Conservation (phyloP, 2,113 vertebrate species). For the Tychaedon coryphoeus region DNA sequence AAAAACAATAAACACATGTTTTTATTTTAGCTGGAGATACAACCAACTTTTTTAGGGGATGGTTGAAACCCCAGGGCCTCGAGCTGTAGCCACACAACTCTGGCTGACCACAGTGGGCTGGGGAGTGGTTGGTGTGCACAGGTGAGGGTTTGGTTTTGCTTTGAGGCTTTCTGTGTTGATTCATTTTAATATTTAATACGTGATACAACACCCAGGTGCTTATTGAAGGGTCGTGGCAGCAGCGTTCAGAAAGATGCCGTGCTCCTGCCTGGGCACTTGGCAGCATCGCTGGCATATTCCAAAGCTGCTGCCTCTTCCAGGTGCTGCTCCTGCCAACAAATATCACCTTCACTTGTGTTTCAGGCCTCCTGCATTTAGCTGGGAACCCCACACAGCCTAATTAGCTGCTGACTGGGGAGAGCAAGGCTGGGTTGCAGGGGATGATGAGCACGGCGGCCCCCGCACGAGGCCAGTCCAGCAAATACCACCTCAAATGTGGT, state of each 20-base stretch:
- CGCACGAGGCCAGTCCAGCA: not conserved
- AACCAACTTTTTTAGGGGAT: not conserved
- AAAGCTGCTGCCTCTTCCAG: not conserved
- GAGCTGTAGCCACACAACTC: not conserved
- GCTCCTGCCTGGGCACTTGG: not conserved
- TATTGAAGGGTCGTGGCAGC: not conserved
- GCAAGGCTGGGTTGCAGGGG: not conserved
- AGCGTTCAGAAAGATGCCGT: fast-evolving
- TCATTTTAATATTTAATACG: not conserved
- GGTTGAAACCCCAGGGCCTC: not conserved
- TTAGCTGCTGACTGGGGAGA: not conserved
- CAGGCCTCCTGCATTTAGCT: not conserved
- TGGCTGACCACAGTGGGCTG: not conserved
- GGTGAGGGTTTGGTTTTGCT: not conserved
- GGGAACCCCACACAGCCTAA: not conserved
- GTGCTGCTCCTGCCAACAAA: not conserved
- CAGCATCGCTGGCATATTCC: not conserved
- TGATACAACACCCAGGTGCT: not conserved
- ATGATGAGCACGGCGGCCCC: not conserved
- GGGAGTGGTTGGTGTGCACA: not conserved
- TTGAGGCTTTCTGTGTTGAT: not conserved
- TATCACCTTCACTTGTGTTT: not conserved
- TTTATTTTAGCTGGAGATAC: not conserved
- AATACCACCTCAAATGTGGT: not conserved
- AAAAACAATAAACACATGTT: not conserved